These are phyloP conservation scores for Montipora foliosa DNA, from an alignment of 64 coral and sea anemone genomes.

Conservation along the genomic window DNA sequence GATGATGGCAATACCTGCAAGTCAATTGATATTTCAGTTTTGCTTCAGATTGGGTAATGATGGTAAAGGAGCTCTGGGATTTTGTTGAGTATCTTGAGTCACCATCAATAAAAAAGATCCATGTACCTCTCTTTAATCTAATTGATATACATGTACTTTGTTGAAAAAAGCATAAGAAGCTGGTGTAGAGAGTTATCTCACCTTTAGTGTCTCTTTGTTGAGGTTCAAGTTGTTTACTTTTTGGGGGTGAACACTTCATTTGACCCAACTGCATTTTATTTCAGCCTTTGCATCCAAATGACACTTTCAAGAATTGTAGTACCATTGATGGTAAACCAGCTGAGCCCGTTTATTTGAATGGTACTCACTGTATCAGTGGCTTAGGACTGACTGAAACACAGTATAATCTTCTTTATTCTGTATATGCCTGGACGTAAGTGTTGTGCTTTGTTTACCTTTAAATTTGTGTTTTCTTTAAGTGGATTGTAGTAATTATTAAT, in stretches of 20 bases:
- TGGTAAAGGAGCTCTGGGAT: too few species aligned
- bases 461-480: not conserved
- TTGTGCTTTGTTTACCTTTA: not conserved
- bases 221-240: not conserved
- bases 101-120: too few species aligned
- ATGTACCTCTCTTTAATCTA: too few species aligned
- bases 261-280: not conserved
- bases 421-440: slow-evolving; percentile 98
- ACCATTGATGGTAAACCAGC: slow-evolving; percentile 57
- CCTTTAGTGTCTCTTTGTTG: not conserved
- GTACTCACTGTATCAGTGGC: slow-evolving; percentile 66
- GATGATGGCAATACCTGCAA: too few species aligned
- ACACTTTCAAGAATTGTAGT: slow-evolving; percentile 83
- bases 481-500: too few species aligned
- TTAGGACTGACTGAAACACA: slow-evolving; percentile 84
- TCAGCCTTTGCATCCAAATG: slow-evolving; percentile 73
- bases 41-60: too few species aligned
- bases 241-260: not conserved
- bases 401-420: slow-evolving; percentile 88
- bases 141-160: too few species aligned
- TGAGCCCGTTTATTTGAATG: slow-evolving; percentile 32
- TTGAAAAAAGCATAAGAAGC: too few species aligned
- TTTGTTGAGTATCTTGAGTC: too few species aligned
- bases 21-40: too few species aligned
- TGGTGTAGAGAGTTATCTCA: too few species aligned